A percentile compares a stretch with the other conserved stretches of the same genome.
Conservation (phyloP, 2,888 invertebrate species). For the Nasonia oneida region DNA sequence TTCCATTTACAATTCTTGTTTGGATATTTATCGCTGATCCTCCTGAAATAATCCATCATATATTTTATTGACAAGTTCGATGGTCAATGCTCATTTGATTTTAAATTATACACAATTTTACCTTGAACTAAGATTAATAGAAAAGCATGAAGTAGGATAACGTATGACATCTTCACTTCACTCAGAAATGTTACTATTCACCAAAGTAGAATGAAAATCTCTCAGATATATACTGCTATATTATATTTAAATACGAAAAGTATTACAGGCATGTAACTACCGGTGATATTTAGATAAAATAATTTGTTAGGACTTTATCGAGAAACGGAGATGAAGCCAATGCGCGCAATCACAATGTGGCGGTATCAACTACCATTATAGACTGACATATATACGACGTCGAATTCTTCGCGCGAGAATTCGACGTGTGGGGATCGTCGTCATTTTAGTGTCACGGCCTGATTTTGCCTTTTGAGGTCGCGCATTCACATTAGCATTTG, state of each 20-base stretch:
- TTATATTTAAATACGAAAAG: too few relatives aligned
- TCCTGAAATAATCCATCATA: background rate
- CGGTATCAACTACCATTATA: background rate
- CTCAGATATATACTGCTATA: too few relatives aligned
- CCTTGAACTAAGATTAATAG: background rate
- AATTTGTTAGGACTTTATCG: background rate
- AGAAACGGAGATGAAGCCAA: background rate
- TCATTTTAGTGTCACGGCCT: slow-evolving; percentile 8
- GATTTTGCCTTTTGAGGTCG: slow-evolving; percentile 8
- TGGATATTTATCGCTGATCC: background rate
- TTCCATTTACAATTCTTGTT: background rate
- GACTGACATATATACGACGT: background rate
- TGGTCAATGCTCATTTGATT: background rate
- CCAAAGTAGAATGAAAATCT: too few relatives aligned
- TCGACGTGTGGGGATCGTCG: background rate
- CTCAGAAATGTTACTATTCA: background rate
- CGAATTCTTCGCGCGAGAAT: slow-evolving; percentile 1
- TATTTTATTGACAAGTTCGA: background rate
- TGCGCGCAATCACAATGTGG: background rate
- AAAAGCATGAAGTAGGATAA: background rate
- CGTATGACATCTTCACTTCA: background rate
- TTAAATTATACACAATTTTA: background rate
- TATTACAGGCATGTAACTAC: background rate
- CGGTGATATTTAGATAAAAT: background rate
- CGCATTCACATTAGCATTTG: background rate